A percentile compares a stretch with the other conserved stretches of the same genome.
phyloP scores from a whole-genome alignment of 2,113 vertebrate genomes.

The Pao palembangensis region DNA sequence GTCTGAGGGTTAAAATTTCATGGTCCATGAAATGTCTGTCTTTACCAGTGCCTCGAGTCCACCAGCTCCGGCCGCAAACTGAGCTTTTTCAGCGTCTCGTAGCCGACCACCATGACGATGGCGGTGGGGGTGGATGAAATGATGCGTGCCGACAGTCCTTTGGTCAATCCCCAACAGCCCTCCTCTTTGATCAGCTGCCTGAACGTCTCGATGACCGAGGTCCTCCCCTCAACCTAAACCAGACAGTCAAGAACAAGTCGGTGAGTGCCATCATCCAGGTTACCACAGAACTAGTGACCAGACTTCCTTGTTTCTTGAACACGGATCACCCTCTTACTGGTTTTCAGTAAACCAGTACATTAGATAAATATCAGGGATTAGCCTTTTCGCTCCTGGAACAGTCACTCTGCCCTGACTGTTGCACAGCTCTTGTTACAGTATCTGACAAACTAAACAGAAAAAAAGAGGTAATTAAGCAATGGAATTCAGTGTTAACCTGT shows the following conservation, averaged over 20 bases:
- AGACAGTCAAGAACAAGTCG: slow-evolving; percentile 7
- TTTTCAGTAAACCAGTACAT: too few species aligned
- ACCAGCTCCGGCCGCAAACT: slow-evolving; percentile 92
- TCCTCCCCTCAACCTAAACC: slow-evolving; percentile 88
- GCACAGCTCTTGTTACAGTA: neutral
- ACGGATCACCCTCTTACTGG: too few species aligned
- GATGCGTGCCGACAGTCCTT: slow-evolving; percentile 93
- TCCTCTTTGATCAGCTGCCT: slow-evolving; percentile 90
- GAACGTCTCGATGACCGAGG: slow-evolving; percentile 88
- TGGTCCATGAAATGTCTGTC: slow-evolving; percentile 23
- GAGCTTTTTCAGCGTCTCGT: slow-evolving; percentile 93
- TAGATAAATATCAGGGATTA: too few species aligned
- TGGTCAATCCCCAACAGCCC: slow-evolving; percentile 91
- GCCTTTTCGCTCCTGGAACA: neutral
- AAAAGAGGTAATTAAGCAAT: too few species aligned
- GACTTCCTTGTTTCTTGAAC: too few species aligned
- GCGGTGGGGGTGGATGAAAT: slow-evolving; percentile 92
- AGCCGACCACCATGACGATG: slow-evolving; percentile 95
- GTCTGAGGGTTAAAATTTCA: slow-evolving; percentile 11
- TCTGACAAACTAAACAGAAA: neutral
- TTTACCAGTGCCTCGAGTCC: slow-evolving; percentile 91
- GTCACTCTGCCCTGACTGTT: too few species aligned
- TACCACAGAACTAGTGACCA: neutral
- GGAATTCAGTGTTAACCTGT: slow-evolving; percentile 75
- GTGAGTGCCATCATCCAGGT: neutral